These are phyloP conservation scores for Andricus curvator DNA, from an alignment of 2,888 invertebrate species.

Conservation along the genomic window DNA sequence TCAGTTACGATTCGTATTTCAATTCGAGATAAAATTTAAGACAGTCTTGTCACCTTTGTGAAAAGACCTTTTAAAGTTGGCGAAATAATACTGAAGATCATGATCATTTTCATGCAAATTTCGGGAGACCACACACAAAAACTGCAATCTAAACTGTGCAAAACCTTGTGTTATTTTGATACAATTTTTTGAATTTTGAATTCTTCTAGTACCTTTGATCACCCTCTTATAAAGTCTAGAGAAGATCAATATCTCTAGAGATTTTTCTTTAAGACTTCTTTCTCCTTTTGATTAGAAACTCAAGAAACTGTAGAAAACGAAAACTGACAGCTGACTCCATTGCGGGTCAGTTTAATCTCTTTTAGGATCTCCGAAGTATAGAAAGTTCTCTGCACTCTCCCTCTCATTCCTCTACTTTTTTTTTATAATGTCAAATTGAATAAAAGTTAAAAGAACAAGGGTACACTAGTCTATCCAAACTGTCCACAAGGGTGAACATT, in stretches of 20 bases:
- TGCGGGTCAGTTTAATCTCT: neutral
- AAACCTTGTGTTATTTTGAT: no score
- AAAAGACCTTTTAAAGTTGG: no score
- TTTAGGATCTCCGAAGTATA: neutral
- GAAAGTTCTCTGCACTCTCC: neutral
- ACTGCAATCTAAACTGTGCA: no score
- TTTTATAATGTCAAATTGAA: neutral
- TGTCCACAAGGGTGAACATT: neutral
- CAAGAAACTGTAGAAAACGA: neutral
- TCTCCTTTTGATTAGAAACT: slow-evolving; percentile 6
- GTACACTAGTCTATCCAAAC: neutral
- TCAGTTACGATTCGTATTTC: no score
- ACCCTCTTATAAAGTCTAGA: neutral
- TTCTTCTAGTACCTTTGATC: no score
- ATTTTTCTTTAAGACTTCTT: neutral
- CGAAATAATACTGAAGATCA: no score
- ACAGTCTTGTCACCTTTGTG: no score
- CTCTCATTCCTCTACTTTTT: neutral
- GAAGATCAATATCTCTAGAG: neutral
- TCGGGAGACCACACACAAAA: no score
- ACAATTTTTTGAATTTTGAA: no score
- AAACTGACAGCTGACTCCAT: neutral
- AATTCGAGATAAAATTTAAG: no score
- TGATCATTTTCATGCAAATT: no score
- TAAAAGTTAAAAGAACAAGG: neutral